Evolutionary conservation across 1,140 invertebrate species (phyloP), one percentile per base, ranked within the genome.

Genomic region (Rhyzopertha dominica): DNA sequence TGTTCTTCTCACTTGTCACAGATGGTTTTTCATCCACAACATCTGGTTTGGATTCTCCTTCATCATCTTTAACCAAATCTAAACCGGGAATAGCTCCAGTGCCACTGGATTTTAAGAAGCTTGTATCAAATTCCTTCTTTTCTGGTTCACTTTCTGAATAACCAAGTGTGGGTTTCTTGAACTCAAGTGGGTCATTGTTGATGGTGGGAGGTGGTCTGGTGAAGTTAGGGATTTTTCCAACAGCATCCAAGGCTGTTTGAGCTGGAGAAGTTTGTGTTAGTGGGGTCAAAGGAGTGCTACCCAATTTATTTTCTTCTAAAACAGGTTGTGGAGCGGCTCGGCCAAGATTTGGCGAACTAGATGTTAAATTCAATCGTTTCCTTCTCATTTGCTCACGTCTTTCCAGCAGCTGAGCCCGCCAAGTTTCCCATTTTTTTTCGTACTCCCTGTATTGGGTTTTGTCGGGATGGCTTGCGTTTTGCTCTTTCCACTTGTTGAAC

Each of bases 391-490:
- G 79, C 59, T 86, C 81, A n/a, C 85, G 71, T 14, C 84, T 71
- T 47, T 88, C 84, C 24, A 88, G 66, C 12, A 90, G 68, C 56
- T 86, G 81, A 36, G 80, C 78, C 10, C 86, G 74, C 72, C 86
- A 88, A 24, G 81, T 76, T 56, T 85, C 82, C 78, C 87, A 90
- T 58, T 86, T 87, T 22, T 82, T 77, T 70, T 89, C 85, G 67
- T 89, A 90, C 48, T 87, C 81, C 25, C 76, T 74, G 59, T 89
- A 89, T 49, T 87, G 84, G 67, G 80, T 78, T 68, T 85, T 87
- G 60, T 90, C 86, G 10, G 87, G 87, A 74, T 91, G 87, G 66
- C 86, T 85, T 14, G 79, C 79, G 71, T 90, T 90, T 58, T 87
- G 83, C 45, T 79, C 75, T 63, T 85, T 87, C 87, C 87, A 91